phyloP scores from a whole-genome alignment of 1,140 invertebrate genomes.

The Drosophila micromelanica region DNA sequence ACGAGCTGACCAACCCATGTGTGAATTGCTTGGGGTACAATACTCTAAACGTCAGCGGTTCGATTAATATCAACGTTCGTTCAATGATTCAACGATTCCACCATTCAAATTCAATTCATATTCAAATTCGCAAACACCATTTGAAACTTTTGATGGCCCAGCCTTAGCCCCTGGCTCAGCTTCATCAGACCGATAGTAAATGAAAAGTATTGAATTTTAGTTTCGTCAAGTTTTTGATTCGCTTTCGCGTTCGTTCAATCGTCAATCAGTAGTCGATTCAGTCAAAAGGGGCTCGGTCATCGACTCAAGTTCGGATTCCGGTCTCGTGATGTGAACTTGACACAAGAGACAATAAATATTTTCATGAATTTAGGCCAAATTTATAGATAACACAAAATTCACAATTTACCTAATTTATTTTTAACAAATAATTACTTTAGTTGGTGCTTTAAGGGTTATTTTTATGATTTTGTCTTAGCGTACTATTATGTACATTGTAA shows the following conservation, averaged over 20 bases:
- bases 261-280: slow-evolving; percentile 1
- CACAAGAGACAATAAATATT: neutral
- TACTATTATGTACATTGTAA: neutral
- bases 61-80: slow-evolving; percentile 4
- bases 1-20: neutral
- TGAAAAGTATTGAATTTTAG: neutral
- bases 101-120: slow-evolving; percentile 1
- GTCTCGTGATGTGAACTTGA: neutral
- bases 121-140: slow-evolving; percentile 4
- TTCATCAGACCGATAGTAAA: neutral
- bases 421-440: no score
- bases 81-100: slow-evolving; percentile 8
- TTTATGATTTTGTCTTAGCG: no score
- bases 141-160: neutral
- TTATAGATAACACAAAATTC: no score
- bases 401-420: no score
- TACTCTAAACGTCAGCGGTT: neutral
- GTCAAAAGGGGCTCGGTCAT: neutral
- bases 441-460: no score
- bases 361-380: no score
- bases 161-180: neutral
- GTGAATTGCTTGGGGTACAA: neutral
- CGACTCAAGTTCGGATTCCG: neutral
- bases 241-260: neutral
- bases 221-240: neutral